phyloP scores from a whole-genome alignment of 2,797 vertebrate species.

The Mus caroli region DNA sequence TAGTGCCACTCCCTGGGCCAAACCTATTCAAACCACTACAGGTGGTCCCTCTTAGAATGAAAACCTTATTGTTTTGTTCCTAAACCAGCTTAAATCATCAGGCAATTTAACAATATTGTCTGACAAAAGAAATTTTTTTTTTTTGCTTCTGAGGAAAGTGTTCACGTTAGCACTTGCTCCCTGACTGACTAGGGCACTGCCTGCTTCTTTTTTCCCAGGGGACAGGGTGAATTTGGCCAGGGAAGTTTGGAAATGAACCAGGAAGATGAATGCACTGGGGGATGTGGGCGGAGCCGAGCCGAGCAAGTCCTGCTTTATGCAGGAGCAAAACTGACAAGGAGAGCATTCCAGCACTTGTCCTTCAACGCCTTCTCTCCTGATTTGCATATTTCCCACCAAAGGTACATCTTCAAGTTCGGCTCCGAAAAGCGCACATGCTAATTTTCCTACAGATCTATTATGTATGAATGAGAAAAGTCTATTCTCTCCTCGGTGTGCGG shows the following conservation, averaged over 20 bases:
- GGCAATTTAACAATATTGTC: not conserved
- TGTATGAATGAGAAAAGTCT: slow-evolving; percentile 88
- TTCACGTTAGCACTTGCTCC: not conserved
- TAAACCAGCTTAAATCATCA: slow-evolving; percentile 24
- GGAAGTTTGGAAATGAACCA: slow-evolving; percentile 54
- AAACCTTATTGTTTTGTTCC: not conserved
- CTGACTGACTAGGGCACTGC: not conserved
- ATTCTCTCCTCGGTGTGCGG: slow-evolving; percentile 79
- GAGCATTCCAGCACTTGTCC: slow-evolving; percentile 75
- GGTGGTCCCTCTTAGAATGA: not conserved
- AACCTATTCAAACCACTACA: no score
- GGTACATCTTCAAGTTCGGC: slow-evolving; percentile 83
- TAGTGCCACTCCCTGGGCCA: no score
- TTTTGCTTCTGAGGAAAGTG: not conserved
- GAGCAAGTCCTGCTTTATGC: slow-evolving; percentile 33
- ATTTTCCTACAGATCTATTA: slow-evolving; percentile 89
- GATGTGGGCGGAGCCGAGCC: not conserved
- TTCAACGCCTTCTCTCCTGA: slow-evolving; percentile 85
- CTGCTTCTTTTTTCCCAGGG: not conserved
- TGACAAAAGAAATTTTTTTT: slow-evolving; percentile 29
- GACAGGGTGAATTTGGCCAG: slow-evolving; percentile 44
- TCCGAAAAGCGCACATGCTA: slow-evolving; percentile 85
- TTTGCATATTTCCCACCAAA: slow-evolving; percentile 85
- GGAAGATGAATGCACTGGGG: not conserved
- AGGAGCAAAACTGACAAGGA: slow-evolving; percentile 70